phyloP scores from a whole-genome alignment of 2,113 vertebrate species.

The Corythornis madagascariensis region DNA sequence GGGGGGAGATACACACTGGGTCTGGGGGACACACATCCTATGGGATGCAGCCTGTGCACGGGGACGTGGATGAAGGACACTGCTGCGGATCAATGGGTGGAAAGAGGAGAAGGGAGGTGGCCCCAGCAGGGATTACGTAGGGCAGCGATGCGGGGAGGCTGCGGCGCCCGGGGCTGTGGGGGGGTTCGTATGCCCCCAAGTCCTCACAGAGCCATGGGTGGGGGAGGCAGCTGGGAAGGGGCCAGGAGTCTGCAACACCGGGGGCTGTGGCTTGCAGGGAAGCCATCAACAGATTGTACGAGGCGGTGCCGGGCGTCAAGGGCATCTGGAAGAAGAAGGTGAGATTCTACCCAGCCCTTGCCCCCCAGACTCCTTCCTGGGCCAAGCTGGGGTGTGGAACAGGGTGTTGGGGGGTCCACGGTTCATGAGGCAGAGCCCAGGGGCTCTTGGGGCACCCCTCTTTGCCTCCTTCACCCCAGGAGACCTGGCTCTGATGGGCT shows the following conservation, averaged over 20 bases:
- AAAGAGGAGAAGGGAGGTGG: slow-evolving; percentile 57
- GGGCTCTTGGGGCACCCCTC: neutral
- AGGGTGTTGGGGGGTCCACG: no score
- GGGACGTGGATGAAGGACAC: neutral
- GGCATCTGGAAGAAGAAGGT: slow-evolving; percentile 96
- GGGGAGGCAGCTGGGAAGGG: neutral
- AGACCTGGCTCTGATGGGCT: neutral
- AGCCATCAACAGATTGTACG: slow-evolving; percentile 95
- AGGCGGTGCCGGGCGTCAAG: slow-evolving; percentile 89
- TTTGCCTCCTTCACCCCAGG: neutral
- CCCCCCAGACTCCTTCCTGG: neutral
- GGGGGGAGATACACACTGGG: rapidly evolving
- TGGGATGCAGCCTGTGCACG: rapidly evolving
- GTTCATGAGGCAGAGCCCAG: neutral
- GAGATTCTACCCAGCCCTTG: neutral
- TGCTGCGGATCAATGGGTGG: neutral
- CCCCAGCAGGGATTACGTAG: neutral
- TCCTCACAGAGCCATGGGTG: rapidly evolving
- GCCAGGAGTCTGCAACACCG: rapidly evolving
- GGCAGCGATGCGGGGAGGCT: neutral
- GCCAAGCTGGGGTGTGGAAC: neutral
- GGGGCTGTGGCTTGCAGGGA: slow-evolving; percentile 76
- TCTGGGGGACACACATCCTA: neutral
- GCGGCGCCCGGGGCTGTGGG: rapidly evolving
- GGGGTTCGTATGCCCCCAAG: neutral